These are phyloP conservation scores for Arvicanthis niloticus DNA, from an alignment of 2,113 vertebrate genomes.

Conservation along the genomic window DNA sequence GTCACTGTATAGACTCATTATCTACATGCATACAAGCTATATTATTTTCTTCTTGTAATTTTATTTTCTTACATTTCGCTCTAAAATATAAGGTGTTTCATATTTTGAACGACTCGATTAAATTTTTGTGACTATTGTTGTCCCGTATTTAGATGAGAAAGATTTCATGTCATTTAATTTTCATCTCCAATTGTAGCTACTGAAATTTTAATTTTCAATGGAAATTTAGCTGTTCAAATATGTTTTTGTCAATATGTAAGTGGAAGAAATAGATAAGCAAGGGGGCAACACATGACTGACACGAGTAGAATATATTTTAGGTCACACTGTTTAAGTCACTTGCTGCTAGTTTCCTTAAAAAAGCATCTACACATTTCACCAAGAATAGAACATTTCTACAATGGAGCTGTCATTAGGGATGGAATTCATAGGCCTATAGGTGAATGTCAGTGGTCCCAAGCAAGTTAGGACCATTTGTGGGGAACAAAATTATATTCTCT, in stretches of 20 bases:
- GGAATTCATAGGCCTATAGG: not conserved
- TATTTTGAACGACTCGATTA: not conserved
- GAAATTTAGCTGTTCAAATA: not conserved
- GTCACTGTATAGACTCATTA: not conserved
- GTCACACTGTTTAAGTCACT: accelerated
- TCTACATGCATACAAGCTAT: not conserved
- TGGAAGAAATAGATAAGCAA: not conserved
- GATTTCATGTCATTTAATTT: not conserved
- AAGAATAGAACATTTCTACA: not conserved
- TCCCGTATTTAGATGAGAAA: not conserved
- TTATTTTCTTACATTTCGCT: not conserved
- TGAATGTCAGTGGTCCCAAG: not conserved
- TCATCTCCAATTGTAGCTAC: not conserved
- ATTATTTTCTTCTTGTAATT: not conserved
- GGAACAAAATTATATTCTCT: not conserved
- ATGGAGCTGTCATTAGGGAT: too few species aligned
- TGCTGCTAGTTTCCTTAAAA: not conserved
- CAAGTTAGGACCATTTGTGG: too few species aligned
- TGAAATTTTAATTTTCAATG: not conserved
- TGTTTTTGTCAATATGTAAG: not conserved
- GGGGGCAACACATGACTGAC: not conserved
- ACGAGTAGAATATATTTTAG: not conserved
- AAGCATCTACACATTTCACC: not conserved
- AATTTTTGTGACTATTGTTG: not conserved
- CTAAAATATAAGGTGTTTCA: not conserved